Percentiles rank a stretch among this genome's conserved stretches.
These are phyloP conservation scores for Lutraria rhynchaena DNA, from an alignment of 1,140 invertebrate genomes.

Conservation along the genomic window DNA sequence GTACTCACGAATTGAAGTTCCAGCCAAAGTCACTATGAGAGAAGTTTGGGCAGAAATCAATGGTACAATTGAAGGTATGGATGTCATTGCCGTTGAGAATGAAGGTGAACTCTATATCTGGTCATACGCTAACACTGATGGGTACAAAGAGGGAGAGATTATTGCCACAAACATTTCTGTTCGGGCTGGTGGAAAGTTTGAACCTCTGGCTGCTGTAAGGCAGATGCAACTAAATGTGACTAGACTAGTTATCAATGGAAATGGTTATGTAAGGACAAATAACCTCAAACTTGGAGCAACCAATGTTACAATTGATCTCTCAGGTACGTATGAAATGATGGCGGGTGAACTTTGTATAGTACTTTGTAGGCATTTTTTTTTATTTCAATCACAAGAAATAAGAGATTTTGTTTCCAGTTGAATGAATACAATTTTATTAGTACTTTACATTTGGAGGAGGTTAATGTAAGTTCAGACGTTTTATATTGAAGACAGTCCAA, in stretches of 20 bases:
- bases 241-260: slow-evolving; percentile 69
- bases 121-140: slow-evolving; percentile 70
- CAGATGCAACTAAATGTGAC: slow-evolving; percentile 63
- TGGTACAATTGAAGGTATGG: slow-evolving; percentile 68
- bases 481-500: too few species aligned
- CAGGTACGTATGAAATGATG: slow-evolving; percentile 61
- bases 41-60: slow-evolving; percentile 75
- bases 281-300: slow-evolving; percentile 67
- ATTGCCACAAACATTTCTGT: slow-evolving; percentile 67
- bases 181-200: slow-evolving; percentile 72
- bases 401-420: too few species aligned
- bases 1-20: slow-evolving; percentile 65
- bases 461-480: too few species aligned
- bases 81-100: slow-evolving; percentile 71
- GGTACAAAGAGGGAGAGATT: slow-evolving; percentile 62
- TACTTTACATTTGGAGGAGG: too few species aligned
- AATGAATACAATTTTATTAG: too few species aligned
- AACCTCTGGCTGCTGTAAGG: slow-evolving; percentile 62
- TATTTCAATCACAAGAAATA: too few species aligned
- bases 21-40: slow-evolving; percentile 64
- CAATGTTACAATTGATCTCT: slow-evolving; percentile 73
- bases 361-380: background rate
- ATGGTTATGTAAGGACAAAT: slow-evolving; percentile 71
- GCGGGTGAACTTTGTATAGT: background rate
- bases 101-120: slow-evolving; percentile 71